Evolutionary conservation across 2,888 invertebrate genomes (phyloP), one percentile per base, ranked within the genome.

Genomic region (Mycogona germanica): DNA sequence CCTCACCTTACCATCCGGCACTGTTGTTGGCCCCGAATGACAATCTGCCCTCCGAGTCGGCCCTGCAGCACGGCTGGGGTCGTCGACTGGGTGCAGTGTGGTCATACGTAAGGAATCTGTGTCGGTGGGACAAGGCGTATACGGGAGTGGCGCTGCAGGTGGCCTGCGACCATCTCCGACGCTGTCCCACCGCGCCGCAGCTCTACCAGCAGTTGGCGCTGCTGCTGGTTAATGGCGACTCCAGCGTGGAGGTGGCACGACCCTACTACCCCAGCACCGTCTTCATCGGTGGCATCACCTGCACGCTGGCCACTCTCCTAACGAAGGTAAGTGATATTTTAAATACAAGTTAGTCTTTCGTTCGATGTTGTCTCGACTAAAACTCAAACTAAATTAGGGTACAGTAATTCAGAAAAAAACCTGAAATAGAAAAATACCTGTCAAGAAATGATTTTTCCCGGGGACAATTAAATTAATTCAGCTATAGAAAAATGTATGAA

Each of bases 71-170:
- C n/a, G n/a, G n/a, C n/a, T 46, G 7, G 46, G 28, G 26, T 9
- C 23, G 28, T 9, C 5, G 25, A 44, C 14, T 30, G 12, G 9
- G 4, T 32, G 25, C 17, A 9, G 4, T 47, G 5, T 47, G 32
- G 17, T 25, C 17, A 7, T 47, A 47, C 17, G 12, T 4, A 4
- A 47, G 19, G 19, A 4, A 12, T 30, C 6, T 47, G 17, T 9
- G 48, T 30, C 32, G 7, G 17, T 47, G 48, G 48, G 48, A 47
- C 14, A 17, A 28, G n/a, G 9, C 29, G 4, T 47, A 47, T 35
- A 30, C 32, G 29, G 5, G 12, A 7, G 29, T 32, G 7, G 48
- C 48, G 17, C 21, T 41, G 14, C 12, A 41, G 19, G 41, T 41
- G 9, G 41, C 19, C 41, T 7, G 19, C 23, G 9, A 19, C 12